phyloP scores from a whole-genome alignment of 1,140 invertebrate species.

The Leguminivora glycinivorella region DNA sequence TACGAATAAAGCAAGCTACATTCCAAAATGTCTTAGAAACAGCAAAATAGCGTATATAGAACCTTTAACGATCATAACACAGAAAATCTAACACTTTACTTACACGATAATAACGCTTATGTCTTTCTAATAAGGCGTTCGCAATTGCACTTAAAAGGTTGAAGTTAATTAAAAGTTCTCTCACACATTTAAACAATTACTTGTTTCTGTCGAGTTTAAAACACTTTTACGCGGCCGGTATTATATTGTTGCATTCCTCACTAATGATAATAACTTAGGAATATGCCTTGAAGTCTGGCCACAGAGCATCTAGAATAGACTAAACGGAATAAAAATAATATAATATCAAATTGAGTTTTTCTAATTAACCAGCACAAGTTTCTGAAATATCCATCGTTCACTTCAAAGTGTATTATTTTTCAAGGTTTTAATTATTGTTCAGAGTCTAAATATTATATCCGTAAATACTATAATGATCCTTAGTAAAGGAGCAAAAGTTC shows the following conservation, averaged over 20 bases:
- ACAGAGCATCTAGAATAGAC: no score
- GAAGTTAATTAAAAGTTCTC: constrained; percentile 11
- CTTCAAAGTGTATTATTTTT: no score
- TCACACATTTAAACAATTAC: constrained; percentile 27
- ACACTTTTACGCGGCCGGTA: constrained; percentile 4
- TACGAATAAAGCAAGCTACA: constrained; percentile 1
- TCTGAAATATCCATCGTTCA: no score
- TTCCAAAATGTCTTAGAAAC: not conserved
- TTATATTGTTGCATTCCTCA: constrained; percentile 23
- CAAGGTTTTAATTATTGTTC: no score
- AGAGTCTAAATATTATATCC: no score
- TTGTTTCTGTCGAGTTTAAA: constrained; percentile 15
- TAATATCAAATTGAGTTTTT: no score
- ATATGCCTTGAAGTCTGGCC: not conserved
- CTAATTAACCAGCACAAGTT: no score
- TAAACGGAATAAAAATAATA: no score
- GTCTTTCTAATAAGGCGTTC: not conserved
- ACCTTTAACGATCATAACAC: not conserved
- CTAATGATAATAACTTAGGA: not conserved
- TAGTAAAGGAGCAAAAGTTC: no score
- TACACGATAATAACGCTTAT: not conserved
- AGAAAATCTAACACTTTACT: not conserved
- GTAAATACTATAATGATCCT: no score
- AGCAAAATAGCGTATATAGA: not conserved
- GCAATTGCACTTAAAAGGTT: not conserved